Evolutionary conservation across 2,888 invertebrate genomes (phyloP), one percentile per base, ranked within the genome.

Genomic region (Eristalis intricaria): DNA sequence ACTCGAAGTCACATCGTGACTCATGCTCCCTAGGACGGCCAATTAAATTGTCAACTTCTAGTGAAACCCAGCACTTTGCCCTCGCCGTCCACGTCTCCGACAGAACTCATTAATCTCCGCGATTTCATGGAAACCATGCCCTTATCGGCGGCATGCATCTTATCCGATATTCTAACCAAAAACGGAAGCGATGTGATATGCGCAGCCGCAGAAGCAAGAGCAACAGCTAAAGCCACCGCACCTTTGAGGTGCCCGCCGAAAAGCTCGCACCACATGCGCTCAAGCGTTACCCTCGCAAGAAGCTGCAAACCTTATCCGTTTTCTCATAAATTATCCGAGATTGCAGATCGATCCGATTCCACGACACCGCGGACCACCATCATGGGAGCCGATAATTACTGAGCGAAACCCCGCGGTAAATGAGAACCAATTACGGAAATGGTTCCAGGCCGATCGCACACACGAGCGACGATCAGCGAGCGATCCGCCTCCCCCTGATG

Each of bases 391-490:
- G 35, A 76, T 80, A 86, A 86, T 86, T 86, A 86, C 78, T 61
- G 26, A 73, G 69, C 75, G 76, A 50, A 40, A 79, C 35, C 65
- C 26, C 60, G 73, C 81, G 85, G 74, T 73, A 77, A 85, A 73
- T 81, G 70, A 76, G 64, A 79, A 63, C 86, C 86, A 83, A 83
- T 86, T 86, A 86, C 83, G 78, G 86, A 86, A 86, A 86, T 83
- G 63, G 35, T 68, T 68, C 61, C 40, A 71, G 58, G 76, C 71
- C 74, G 74, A 78, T 82, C 78, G 70, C 81, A 50, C 50, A 50
- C 50, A 19, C n/a, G 50, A n/a, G 7, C 76, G 13, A 84, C 65
- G 77, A 82, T 78, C 74, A 74, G n/a, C 81, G 64, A 70, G 81
- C 81, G 82, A 43, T 66, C 61, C 65, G 78, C 71, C 56, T 43